These are phyloP conservation scores for Oenanthe oenanthe DNA, from an alignment of 2,113 vertebrate genomes.

Conservation along the genomic window DNA sequence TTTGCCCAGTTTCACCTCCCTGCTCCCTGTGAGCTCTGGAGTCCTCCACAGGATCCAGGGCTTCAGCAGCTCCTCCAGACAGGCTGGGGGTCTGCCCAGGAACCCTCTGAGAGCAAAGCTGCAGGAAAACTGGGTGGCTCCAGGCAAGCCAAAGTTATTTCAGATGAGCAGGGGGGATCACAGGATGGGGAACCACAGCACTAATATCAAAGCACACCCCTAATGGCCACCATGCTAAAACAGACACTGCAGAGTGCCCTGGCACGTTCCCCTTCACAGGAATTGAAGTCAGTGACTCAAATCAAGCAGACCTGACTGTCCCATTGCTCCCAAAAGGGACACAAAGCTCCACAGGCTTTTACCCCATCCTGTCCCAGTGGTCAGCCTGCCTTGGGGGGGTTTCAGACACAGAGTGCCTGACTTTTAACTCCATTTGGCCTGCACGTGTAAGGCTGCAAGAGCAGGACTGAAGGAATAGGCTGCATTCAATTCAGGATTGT, in stretches of 20 bases:
- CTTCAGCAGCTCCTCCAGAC: neutral
- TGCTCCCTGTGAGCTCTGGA: neutral
- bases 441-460: neutral
- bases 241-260: neutral
- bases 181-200: neutral
- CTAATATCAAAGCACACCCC: neutral
- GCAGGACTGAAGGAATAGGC: neutral
- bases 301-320: neutral
- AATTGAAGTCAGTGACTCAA: neutral
- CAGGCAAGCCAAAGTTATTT: neutral
- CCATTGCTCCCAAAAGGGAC: neutral
- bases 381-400: neutral
- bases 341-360: neutral
- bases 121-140: neutral
- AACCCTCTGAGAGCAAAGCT: neutral
- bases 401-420: neutral
- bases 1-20: neutral
- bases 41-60: neutral
- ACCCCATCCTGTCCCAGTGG: rapidly evolving
- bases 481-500: rapidly evolving
- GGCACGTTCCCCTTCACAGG: neutral
- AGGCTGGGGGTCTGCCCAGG: neutral
- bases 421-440: neutral
- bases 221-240: neutral
- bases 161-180: neutral